Percentiles rank a stretch among this genome's conserved stretches.
phyloP scores from a whole-genome alignment of 2,797 vertebrate genomes.

The Hyperoplus immaculatus region DNA sequence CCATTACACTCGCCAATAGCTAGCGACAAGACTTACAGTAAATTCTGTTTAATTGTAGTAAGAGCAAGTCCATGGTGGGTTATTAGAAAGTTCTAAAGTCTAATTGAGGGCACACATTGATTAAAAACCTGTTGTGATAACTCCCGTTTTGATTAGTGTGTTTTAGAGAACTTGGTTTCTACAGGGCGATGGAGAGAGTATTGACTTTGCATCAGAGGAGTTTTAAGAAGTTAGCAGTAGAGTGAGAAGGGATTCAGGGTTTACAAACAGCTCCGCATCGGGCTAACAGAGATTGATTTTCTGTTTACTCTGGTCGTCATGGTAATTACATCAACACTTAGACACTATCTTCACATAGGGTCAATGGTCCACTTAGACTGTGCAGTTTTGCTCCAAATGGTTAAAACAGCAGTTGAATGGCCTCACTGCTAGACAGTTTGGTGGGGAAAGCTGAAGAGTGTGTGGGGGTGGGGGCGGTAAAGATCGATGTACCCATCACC shows the following conservation, averaged over 20 bases:
- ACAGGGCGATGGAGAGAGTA: background rate
- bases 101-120: background rate
- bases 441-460: background rate
- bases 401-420: constrained; percentile 2
- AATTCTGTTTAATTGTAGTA: background rate
- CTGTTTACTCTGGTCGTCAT: constrained; percentile 10
- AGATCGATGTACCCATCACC: constrained; percentile 1
- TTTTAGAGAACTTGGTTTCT: background rate
- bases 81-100: background rate
- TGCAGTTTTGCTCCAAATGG: background rate
- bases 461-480: too few relatives aligned
- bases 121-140: background rate
- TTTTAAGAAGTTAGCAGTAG: constrained; percentile 1
- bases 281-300: constrained; percentile 18
- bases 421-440: constrained; percentile 2
- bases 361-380: constrained; percentile 12
- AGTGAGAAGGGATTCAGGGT: background rate
- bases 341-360: background rate
- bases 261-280: background rate
- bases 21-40: too few relatives aligned
- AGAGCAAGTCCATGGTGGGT: background rate
- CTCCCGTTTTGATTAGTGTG: background rate
- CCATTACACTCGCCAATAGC: too few relatives aligned
- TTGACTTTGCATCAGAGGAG: background rate
- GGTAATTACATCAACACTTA: constrained; percentile 16